phyloP scores from a whole-genome alignment of 2,888 invertebrate species.

The Cremastinae sp. region DNA sequence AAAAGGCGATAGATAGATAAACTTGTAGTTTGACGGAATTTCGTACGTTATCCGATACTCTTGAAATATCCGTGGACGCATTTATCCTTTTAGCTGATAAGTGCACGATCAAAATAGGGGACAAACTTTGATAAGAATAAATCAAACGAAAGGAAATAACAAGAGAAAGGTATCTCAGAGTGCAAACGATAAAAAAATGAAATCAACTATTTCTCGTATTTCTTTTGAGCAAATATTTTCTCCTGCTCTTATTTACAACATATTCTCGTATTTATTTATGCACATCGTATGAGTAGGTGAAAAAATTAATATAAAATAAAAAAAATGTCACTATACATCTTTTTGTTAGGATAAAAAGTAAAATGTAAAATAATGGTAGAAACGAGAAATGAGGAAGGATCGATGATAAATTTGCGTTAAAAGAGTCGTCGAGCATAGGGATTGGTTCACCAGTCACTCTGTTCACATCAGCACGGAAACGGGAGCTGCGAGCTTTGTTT shows the following conservation, averaged over 20 bases:
- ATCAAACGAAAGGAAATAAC: slow-evolving; percentile 9
- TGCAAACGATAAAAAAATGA: too few species aligned
- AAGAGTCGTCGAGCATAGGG: neutral
- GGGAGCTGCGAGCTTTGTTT: slow-evolving; percentile 1
- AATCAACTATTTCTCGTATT: too few species aligned
- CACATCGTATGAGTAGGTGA: too few species aligned
- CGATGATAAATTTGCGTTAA: neutral
- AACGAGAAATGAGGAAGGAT: neutral
- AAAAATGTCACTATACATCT: too few species aligned
- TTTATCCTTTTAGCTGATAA: slow-evolving; percentile 55
- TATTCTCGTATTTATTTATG: too few species aligned
- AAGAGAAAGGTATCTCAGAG: slow-evolving; percentile 37
- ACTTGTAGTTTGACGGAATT: slow-evolving; percentile 33
- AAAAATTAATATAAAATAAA: too few species aligned
- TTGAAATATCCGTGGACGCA: slow-evolving; percentile 44
- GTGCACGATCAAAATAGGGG: slow-evolving; percentile 36
- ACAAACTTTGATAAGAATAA: slow-evolving; percentile 20
- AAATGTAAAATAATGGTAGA: neutral
- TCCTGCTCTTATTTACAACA: too few species aligned
- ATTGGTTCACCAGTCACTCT: neutral
- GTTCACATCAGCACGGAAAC: too few species aligned
- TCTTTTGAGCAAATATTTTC: too few species aligned
- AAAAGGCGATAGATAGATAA: neutral
- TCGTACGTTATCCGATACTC: slow-evolving; percentile 51
- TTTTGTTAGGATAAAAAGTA: neutral